Evolutionary conservation across 92 coral and sea anemone genomes (phyloP), one percentile per base, ranked within the genome.

Genomic region (Heteractis magnifica): DNA sequence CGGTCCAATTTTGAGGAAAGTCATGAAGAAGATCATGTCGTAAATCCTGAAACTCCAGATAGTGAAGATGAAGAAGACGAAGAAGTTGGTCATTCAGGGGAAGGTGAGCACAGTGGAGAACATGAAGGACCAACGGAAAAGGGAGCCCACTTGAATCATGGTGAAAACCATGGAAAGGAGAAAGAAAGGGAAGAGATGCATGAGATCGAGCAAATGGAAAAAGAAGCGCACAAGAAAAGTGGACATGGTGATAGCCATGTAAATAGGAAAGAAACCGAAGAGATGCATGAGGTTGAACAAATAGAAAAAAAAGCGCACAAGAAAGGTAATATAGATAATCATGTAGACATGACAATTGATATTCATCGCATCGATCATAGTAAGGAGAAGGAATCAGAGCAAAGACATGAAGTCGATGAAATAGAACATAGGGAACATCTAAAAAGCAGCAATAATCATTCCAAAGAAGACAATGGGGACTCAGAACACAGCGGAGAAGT

Each of bases 81-180:
- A 21, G 77, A 49, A 49, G 65, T 18, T 21, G 16, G 49, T 52
- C 71, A 78, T 56, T 74, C 78, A n/a, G 78, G 78, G 7, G 51
- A 78, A 62, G 71, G 81, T 6, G 81, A 78, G n/a, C 73, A 68
- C 18, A 49, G 71, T 78, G 81, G 81, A 19, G 81, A 52, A 5
- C 52, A 76, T n/a, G 59, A 76, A 76, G 60, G 73, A 68, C 5
- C 10, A 20, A 18, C 70, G n/a, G 70, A 62, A 18, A 10, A 68
- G 23, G 49, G 73, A n/a, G 73, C 10, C 11, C 73, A 68, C 73
- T 26, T 21, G 49, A 9, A 26, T n/a, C 73, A 68, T 26, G 73
- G 16, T 11, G 70, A 62, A 62, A n/a, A 62, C 20, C 44, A 20
- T 13, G 83, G 49, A 72, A 80, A 1, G 64, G 16, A 58, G 65